Base-by-base conservation (phyloP, 2,113 vertebrate species). In the Anolis sagrei region DNA sequence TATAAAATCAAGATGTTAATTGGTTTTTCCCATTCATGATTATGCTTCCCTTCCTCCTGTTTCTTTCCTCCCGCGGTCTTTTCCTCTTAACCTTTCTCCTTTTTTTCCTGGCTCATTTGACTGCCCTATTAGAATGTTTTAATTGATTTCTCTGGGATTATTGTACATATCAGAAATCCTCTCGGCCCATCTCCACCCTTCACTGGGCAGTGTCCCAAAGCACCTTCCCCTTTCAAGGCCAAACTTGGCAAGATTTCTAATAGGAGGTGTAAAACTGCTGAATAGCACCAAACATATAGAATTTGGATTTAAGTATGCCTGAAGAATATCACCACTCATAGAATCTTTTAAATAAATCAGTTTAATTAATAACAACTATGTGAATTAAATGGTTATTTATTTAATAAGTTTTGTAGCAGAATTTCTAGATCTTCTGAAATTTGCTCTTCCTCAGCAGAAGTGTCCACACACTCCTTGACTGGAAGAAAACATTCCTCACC, bases 241-340 rank as follows among this genome's bases (percentile, higher is more conserved):
- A 36, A 32, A n/a, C 48, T 64, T 90, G 90, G 87, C 88, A 86
- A 18, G 86, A 78, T 78, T 29, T 88, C 88, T 88, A 58, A 29
- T 89, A 86, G 86, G 84, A 89, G 54, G 62, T 36, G 34, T 72
- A 82, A 92, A 91, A 64, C 72, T 86, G 75, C 88, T 84, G 89
- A 93, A 85, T 70, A 39, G 73, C 44, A 48, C 9, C 25, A 58
- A 58, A 58, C 54, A 58, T 58, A 58, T 58, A 58, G 54, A 58
- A 18, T 58, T 18, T 58, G 54, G 14, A 58, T 18, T 16, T 58
- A 18, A 58, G 54, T 58, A 58, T 58, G 54, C 54, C 11, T 58
- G 54, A 58, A 58, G 16, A 58, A 0, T 16, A 14, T 18, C 16
- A 14, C 13, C 54, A 16, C 3, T 58, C 54, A 58, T 58, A 58